Evolutionary conservation across 2,797 vertebrate species (phyloP).

Genomic region (Acomys russatus): DNA sequence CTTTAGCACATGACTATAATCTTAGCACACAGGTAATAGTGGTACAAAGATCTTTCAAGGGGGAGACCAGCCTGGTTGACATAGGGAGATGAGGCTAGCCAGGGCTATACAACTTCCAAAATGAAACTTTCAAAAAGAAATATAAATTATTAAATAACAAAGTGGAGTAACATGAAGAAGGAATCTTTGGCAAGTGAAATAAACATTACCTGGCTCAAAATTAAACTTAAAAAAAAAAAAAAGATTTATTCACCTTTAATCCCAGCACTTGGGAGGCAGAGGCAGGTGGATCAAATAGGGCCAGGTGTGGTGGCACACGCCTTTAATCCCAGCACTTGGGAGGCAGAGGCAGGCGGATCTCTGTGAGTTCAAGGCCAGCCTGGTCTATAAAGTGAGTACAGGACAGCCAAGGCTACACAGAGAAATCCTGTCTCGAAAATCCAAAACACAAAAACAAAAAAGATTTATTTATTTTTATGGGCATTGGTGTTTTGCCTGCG

Average conservation of each 20-base stretch:
- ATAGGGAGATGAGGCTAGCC: not conserved
- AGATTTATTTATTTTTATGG: not conserved
- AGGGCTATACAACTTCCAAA: not conserved
- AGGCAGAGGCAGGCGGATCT: too few species aligned
- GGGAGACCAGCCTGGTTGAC: not conserved
- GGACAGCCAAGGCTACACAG: too few species aligned
- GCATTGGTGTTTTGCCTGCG: not conserved
- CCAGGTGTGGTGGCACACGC: too few species aligned
- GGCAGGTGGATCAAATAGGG: too few species aligned
- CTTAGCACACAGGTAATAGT: not conserved
- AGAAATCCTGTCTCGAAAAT: too few species aligned
- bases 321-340: not conserved
- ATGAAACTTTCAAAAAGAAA: not conserved
- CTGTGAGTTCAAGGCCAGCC: too few species aligned
- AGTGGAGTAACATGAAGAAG: not conserved
- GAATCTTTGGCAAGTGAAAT: slow-evolving; percentile 27
- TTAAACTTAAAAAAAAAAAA: slow-evolving; percentile 69
- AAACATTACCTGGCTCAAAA: slow-evolving; percentile 64
- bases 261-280: too few species aligned
- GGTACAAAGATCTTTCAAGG: not conserved
- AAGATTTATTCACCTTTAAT: not conserved
- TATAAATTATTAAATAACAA: not conserved
- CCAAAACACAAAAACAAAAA: not conserved
- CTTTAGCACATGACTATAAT: not conserved
- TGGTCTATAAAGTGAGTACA: too few species aligned